Conservation (phyloP, 2,888 invertebrate genomes). For the Ormyrus labotus region DNA sequence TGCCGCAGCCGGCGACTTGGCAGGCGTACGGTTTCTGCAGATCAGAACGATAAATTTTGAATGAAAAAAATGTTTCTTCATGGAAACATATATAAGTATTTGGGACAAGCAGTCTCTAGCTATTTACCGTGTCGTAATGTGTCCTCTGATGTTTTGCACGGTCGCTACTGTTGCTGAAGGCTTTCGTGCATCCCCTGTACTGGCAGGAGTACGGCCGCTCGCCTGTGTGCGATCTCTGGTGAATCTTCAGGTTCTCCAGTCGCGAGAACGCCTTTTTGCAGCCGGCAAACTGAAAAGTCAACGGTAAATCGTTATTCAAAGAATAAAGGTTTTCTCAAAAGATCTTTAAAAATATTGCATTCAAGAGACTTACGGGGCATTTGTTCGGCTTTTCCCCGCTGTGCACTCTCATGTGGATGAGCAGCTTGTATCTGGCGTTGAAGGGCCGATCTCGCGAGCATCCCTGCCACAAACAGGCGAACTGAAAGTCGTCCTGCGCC, state of each 20-base stretch:
- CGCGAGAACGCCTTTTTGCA: slow-evolving; percentile 98
- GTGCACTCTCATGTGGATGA: slow-evolving; percentile 98
- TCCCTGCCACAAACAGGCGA: slow-evolving; percentile 95
- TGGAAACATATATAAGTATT: too few species aligned
- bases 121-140: slow-evolving; percentile 94
- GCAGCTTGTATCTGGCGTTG: slow-evolving; percentile 97
- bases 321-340: too few species aligned
- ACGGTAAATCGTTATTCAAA: background rate
- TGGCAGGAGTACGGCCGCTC: slow-evolving; percentile 97
- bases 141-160: slow-evolving; percentile 99
- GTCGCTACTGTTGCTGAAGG: slow-evolving; percentile 99
- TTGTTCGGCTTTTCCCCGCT: slow-evolving; percentile 99
- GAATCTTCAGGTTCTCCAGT: slow-evolving; percentile 98
- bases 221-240: slow-evolving; percentile 95
- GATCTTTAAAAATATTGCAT: too few species aligned
- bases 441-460: slow-evolving; percentile 94
- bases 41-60: too few species aligned
- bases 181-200: slow-evolving; percentile 93
- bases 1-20: slow-evolving; percentile 89
- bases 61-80: too few species aligned
- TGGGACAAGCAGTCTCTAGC: too few species aligned
- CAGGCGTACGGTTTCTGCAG: slow-evolving; percentile 94
- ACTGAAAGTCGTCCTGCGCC: slow-evolving; percentile 82
- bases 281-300: slow-evolving; percentile 87
- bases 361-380: slow-evolving; percentile 88